Base-by-base conservation (phyloP, 2,797 vertebrate species). In the Botia kubotai region DNA sequence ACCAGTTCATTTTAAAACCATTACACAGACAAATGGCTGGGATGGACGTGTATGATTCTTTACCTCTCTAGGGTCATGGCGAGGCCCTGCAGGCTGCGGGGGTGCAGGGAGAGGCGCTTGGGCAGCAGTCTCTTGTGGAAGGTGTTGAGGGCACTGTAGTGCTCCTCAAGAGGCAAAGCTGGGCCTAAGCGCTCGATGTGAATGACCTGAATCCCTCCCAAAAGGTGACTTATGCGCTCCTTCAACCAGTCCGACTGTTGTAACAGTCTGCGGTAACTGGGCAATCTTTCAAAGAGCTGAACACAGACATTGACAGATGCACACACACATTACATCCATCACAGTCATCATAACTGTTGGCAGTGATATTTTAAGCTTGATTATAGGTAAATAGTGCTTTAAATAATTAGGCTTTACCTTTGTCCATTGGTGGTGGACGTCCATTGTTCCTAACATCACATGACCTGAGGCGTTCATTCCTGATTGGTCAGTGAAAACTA, bases 341-440 rank as follows among this genome's bases (percentile, higher is more conserved):
- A 48, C 16, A 48, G 21, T 60, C 3, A 21, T 10, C 48, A 63
- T 6, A 71, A 1, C 17, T 1, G 60, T 58, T 12, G 2, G 39
- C 11, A 21, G 7, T n/a, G 0, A 10, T 52, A 5, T 50, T 58
- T 48, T 63, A 65, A 53, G 10, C 3, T 16, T 17, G 12, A 17
- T 26, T 16, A 21, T 1, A 52, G 10, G 19, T n/a, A 65, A 36
- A n/a, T 6, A 39, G 1, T 63, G 26, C 26, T 48, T 14, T 63
- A 71, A 10, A n/a, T 48, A 6, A 48, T 48, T 14, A 17, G 23
- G 50, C 72, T 90, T 94, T 94, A 99, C 97, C 90, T 95, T 96
- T 48, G 92, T 94, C 98, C 98, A 99, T 85, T 98, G 96, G 68
- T 99, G 95, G 85, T 99, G 98, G 85, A 99, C 98, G 60, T 99